Evolutionary conservation across 2,888 invertebrate species (phyloP), one percentile per base, ranked within the genome.

Genomic region (Metopia argyrocephala): DNA sequence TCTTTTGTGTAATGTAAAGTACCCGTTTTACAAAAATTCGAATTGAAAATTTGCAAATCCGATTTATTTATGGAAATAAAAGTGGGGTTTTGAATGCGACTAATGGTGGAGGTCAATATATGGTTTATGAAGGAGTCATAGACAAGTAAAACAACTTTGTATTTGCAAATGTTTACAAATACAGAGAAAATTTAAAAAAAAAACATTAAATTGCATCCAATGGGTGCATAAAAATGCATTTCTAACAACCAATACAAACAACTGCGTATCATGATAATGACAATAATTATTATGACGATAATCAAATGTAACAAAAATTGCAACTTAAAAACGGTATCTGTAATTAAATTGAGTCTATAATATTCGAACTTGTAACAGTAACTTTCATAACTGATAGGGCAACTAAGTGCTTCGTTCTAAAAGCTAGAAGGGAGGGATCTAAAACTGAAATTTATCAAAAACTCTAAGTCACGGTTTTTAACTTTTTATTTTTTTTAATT

Each of bases 151-250:
- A 70, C 61, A 81, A 70, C 70, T 78, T 78, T 78, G 81, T 70
- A 69, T 70, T 75, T 78, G 78, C n/a, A n/a, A n/a, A n/a, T n/a
- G 56, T 54, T 3, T 74, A 50, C 76, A 74, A 68, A 73, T 48
- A 80, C 66, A 84, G 79, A 80, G 85, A 87, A 87, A 87, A 86
- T 86, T 86, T 87, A 87, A 2, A 87, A 88, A 86, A 87, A n/a
- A n/a, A n/a, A n/a, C n/a, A 88, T 88, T 88, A 88, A 87, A 88
- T 88, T 88, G 87, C 89, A 87, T 87, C 85, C 75, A 76, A 46
- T 68, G 86, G 85, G 85, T 86, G 85, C 23, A 54, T 84, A 86
- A 86, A 88, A 88, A 86, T 86, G 87, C 85, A 86, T 84, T 88
- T 56, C 23, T 15, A 62, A 69, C 25, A 45, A 62, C 66, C 79